Base-by-base conservation (phyloP, 2,888 invertebrate species). In the Scaptomyza polygonia region DNA sequence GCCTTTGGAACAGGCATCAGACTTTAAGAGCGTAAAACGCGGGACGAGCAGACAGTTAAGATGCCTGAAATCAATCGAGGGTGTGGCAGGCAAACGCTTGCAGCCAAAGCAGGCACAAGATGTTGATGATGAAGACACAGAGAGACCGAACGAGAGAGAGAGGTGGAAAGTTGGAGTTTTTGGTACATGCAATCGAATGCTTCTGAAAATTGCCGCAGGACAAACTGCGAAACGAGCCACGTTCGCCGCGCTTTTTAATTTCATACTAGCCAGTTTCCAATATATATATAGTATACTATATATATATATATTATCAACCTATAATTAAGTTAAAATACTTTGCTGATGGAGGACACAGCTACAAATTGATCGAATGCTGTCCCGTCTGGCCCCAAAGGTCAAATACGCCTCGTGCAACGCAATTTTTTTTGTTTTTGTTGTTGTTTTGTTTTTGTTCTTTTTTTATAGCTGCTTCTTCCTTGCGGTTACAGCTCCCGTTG, bases 131-230 rank as follows among this genome's bases (percentile, higher is more conserved):
- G 11, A n/a, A 5, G 45, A 40, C 39, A 11, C 25, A 2, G 21
- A 0, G 1, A 8, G 27, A n/a, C n/a, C 0, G 25, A 9, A 9
- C n/a, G 9, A 3, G 44, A 9, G 5, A 25, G 11, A 5, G 29
- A 45, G 7, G 27, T 12, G 11, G 30, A 47, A 5, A 5, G 25
- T 47, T 29, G 30, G 49, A 43, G 62, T 47, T 47, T 34, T 25
- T 49, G 40, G 63, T 74, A 81, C 77, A 82, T 77, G 79, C 67
- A 62, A 72, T 68, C 69, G 58, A 81, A 83, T 72, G 86, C 86
- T 86, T 88, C 86, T 86, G 88, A 86, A 88, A 88, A 88, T 79
- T 80, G 77, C 88, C 80, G 75, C 84, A 56, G 82, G 87, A 74
- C 77, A 79, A 82, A 65, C 86, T 77, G 70, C 74, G 68, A 82